Evolutionary conservation across 37 sponge, comb jelly and placozoan genomes (phyloP).

Genomic region (Theonella swinhoei): DNA sequence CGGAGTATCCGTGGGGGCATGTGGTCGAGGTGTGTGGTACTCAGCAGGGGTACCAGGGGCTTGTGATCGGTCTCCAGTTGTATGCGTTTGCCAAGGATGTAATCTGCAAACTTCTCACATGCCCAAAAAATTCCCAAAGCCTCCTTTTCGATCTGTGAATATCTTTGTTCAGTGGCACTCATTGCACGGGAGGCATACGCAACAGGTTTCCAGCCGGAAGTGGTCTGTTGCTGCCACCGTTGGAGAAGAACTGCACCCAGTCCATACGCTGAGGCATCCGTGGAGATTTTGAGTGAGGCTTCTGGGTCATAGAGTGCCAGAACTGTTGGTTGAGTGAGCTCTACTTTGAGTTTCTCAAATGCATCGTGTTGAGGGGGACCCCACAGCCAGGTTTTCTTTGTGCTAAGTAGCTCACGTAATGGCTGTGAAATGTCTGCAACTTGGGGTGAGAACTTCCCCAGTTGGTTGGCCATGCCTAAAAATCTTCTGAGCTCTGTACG

Average conservation of each 20-base stretch:
- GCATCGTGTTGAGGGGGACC: conserved; percentile 46
- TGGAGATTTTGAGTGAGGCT: conserved; percentile 6
- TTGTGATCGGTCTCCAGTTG: conserved; percentile 50
- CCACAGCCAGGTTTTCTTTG: conserved; percentile 38
- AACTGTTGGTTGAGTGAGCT: conserved; percentile 35
- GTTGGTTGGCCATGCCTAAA: conserved; percentile 57
- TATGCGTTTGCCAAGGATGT: conserved; percentile 28
- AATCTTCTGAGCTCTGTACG: conserved; percentile 35
- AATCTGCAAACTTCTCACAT: conserved; percentile 34
- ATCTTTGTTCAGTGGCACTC: conserved; percentile 13
- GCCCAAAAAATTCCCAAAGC: conserved; percentile 24
- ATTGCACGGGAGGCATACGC: conserved; percentile 29
- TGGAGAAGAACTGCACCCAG: conserved; percentile 20
- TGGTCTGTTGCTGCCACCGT: conserved; percentile 29
- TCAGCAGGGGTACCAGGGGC: conserved; percentile 45
- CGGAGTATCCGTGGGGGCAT: conserved; percentile 32
- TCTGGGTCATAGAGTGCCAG: conserved; percentile 48
- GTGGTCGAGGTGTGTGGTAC: conserved; percentile 14
- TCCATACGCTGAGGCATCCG: no score
- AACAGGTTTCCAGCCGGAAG: conserved; percentile 20
- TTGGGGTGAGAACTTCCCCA: conserved; percentile 43
- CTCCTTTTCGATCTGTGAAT: conserved; percentile 28
- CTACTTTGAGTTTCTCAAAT: conserved; percentile 33
- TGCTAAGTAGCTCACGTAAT: conserved; percentile 47
- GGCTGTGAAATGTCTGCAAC: conserved; percentile 41